Evolutionary conservation across 2,113 vertebrate genomes (phyloP), one percentile per base, ranked within the genome.

Genomic region (Perccottus glenii): DNA sequence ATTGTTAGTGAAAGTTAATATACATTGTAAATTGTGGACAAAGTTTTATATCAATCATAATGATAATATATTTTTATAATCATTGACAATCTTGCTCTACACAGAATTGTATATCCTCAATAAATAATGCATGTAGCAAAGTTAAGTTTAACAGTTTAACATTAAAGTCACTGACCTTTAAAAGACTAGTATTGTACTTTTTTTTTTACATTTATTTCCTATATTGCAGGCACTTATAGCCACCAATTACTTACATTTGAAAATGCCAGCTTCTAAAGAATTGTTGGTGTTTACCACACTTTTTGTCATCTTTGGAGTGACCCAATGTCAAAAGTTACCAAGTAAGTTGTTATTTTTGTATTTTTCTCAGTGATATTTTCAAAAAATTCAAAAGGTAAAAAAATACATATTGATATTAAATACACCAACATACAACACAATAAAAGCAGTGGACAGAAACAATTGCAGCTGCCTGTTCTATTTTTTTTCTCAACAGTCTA

Each of bases 251-350:
- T 67, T 68, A 68, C 32, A 46, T 56, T 66, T 57, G 66, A 89
- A 85, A 78, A 89, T 89, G 80, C 72, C 84, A 75, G 64, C 65
- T 73, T 60, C 47, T 57, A 85, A 66, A 78, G 68, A 82, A 6
- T 73, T 83, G 76, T 77, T 91, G 85, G 72, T 88, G 79, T 81
- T 87, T 72, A 57, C 75, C 15, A 64, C 83, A 35, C 70, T 94
- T 8, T 15, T 90, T 75, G 67, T 40, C 68, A 42, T 90, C 42
- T 72, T 85, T 43, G 85, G 63, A 81, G 27, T 69, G 62, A 70
- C 59, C 65, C 84, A 80, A n/a, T 82, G 85, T 68, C 87, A 94
- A 72, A 89, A 88, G 60, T 72, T 92, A 61, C 82, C 83, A 83
- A 92, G 85, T 91, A 92, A 92, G 93, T 91, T 38, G n/a, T 3